Evolutionary conservation across 2,113 vertebrate species (phyloP).

Genomic region (Crotophaga sulcirostris): DNA sequence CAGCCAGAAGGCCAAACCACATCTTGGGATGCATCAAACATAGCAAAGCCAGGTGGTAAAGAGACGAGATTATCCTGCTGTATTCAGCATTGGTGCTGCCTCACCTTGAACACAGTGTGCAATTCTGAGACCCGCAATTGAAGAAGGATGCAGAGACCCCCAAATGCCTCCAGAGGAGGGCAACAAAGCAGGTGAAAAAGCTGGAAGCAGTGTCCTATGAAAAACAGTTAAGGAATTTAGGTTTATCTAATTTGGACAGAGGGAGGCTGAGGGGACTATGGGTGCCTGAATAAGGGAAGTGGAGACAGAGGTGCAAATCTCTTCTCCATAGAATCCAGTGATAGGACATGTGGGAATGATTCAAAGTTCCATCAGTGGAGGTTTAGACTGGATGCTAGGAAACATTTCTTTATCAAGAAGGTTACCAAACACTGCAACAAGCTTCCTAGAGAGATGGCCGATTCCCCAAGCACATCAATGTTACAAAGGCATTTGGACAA

Average conservation of each 20-base stretch:
- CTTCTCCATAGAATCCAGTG: neutral
- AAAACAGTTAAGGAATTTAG: neutral
- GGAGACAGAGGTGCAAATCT: neutral
- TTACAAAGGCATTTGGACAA: neutral
- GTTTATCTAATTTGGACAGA: neutral
- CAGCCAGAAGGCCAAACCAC: too few species aligned
- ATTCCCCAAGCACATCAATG: neutral
- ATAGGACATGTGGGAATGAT: neutral
- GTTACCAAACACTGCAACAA: neutral
- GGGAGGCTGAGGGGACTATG: neutral
- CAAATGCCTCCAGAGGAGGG: neutral
- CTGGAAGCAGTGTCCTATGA: neutral
- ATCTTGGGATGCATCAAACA: neutral
- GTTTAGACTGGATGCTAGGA: neutral
- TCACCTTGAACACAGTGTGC: neutral
- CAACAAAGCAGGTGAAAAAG: neutral
- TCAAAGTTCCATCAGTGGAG: neutral
- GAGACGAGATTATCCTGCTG: neutral
- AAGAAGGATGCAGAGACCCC: neutral
- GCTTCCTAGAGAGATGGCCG: neutral
- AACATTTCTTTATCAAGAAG: neutral
- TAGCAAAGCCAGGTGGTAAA: too few species aligned
- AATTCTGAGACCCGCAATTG: neutral
- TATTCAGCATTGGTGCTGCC: neutral
- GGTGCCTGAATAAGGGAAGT: neutral